Conservation (phyloP, 2,888 invertebrate genomes). For the Caenorhabditis virilis region DNA sequence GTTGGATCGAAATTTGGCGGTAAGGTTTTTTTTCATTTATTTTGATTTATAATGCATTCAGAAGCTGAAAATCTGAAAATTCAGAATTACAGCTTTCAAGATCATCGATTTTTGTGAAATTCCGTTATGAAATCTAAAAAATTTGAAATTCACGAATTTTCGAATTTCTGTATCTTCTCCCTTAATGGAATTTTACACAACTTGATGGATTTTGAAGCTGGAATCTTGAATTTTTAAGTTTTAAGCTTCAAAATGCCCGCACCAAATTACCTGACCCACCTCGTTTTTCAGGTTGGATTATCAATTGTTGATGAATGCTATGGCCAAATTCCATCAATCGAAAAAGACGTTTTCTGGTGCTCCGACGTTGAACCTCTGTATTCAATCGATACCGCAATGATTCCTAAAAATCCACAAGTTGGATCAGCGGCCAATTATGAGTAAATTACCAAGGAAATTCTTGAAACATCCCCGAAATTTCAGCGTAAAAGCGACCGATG, state of each 20-base stretch:
- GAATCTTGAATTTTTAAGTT: too few species aligned
- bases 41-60: too few species aligned
- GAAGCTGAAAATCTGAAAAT: too few species aligned
- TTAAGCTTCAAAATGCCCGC: too few species aligned
- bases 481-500: constrained; percentile 23
- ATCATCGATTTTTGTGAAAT: too few species aligned
- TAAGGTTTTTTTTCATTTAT: constrained; percentile 10
- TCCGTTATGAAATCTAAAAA: too few species aligned
- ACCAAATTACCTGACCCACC: too few species aligned
- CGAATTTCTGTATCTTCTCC: too few species aligned
- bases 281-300: constrained; percentile 36
- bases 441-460: constrained; percentile 17
- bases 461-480: background rate
- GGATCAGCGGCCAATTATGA: constrained; percentile 52
- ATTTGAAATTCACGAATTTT: too few species aligned
- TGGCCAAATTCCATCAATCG: constrained; percentile 40
- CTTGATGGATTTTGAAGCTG: too few species aligned
- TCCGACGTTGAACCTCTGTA: constrained; percentile 46
- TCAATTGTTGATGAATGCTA: constrained; percentile 53
- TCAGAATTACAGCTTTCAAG: too few species aligned
- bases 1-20: constrained; percentile 49
- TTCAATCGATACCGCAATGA: constrained; percentile 50
- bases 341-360: constrained; percentile 52
- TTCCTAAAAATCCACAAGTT: constrained; percentile 51
- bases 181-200: too few species aligned